Base-by-base conservation (phyloP, 2,888 invertebrate species). In the Cyaniris semiargus region DNA sequence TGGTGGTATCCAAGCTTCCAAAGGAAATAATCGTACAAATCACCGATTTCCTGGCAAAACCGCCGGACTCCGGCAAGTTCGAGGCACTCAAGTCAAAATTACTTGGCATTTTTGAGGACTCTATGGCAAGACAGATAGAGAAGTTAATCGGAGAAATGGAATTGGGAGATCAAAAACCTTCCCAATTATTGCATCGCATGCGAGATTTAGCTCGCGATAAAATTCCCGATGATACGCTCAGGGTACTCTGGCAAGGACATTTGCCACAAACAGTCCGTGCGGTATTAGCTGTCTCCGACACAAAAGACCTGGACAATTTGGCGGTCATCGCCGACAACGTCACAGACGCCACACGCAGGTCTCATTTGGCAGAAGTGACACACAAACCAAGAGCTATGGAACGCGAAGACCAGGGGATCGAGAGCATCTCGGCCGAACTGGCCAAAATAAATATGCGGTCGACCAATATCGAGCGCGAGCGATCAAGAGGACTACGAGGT, bases 131-230 rank as follows among this genome's bases (percentile, higher is more conserved):
- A 1, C 21, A 70, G 27, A 70, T 27, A 10, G 70, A 70, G 27
- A 70, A 15, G 38, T 38, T 38, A 38, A 38, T 38, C 8, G 38
- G 38, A 38, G 38, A 38, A 38, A 38, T 38, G 38, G 75, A 78
- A 10, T 34, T 77, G 23, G 78, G 79, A 13, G 79, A 78, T 56
- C 79, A 80, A 74, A 79, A 77, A 38, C 78, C 78, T n/a, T 76
- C 60, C 3, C 80, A 79, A 60, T 66, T 80, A 18, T 58, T 80
- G 27, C 76, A 72, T 4, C 18, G 76, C 10, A 80, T 78, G 79
- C 75, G 77, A 13, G 74, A 78, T 1, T 70, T 78, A 38, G 79
- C 79, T 15, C 56, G 70, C 23, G 53, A 66, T 7, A 76, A 76
- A 15, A 44, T 78, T 48, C 48, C 48, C 8, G 48, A 48, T 15